Conservation (phyloP, 2,797 vertebrate genomes). For the Anabas testudineus region DNA sequence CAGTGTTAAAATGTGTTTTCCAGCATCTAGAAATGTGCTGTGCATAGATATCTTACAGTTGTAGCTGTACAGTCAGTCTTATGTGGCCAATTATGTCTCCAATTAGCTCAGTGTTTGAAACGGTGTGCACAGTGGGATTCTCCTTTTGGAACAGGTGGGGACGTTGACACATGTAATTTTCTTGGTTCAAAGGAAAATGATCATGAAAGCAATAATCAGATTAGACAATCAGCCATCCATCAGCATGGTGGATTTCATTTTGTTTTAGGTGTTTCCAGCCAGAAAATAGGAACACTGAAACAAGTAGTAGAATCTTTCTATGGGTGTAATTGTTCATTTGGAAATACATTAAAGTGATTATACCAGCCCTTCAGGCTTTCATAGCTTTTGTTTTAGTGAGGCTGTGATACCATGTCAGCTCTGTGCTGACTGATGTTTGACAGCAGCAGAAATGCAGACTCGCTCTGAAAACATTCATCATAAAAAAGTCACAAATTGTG, state of each 20-base stretch:
- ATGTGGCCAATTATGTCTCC: background rate
- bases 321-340: conserved; percentile 39
- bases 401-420: conserved; percentile 6
- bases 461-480: background rate
- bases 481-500: background rate
- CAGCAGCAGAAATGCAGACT: conserved; percentile 1
- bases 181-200: conserved; percentile 18
- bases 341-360: conserved; percentile 40
- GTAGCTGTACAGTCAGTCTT: background rate
- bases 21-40: background rate
- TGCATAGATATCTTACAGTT: conserved; percentile 6
- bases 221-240: conserved; percentile 60
- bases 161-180: conserved; percentile 10
- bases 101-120: background rate
- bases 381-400: background rate
- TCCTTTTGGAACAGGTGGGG: conserved; percentile 13
- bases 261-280: conserved; percentile 18
- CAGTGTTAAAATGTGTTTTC: background rate
- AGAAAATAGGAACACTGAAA: conserved; percentile 19
- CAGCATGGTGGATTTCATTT: conserved; percentile 16
- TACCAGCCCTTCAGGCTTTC: conserved; percentile 45
- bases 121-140: background rate
- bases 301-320: conserved; percentile 34
- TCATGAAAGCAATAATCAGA: conserved; percentile 30
- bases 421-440: conserved; percentile 7